phyloP scores from a whole-genome alignment of 2,888 invertebrate species.

The Caenorhabditis virilis region DNA sequence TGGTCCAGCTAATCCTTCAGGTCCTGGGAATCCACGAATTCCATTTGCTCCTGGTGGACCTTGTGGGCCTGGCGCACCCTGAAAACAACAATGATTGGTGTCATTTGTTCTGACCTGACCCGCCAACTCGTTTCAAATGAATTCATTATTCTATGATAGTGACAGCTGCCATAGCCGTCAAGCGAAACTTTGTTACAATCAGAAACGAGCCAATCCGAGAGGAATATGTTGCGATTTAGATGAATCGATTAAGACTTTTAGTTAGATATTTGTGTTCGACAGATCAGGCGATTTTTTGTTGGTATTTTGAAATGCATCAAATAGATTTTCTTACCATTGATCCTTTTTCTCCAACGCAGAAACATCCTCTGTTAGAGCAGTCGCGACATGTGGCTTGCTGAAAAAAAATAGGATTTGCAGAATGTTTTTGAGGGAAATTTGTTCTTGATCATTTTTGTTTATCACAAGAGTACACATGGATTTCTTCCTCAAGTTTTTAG shows the following conservation, averaged over 20 bases:
- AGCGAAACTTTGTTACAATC: too few relatives aligned
- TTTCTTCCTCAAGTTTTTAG: too few relatives aligned
- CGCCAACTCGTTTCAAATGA: neutral
- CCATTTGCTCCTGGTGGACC: constrained; percentile 72
- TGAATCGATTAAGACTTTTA: neutral
- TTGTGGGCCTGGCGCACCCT: constrained; percentile 75
- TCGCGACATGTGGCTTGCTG: constrained; percentile 68
- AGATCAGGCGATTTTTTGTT: constrained; percentile 9
- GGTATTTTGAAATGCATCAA: constrained; percentile 9
- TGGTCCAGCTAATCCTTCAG: constrained; percentile 83
- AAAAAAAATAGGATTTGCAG: too few relatives aligned
- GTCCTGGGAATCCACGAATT: constrained; percentile 81
- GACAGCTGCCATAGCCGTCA: too few relatives aligned
- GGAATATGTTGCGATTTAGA: neutral
- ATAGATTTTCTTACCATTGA: constrained; percentile 58
- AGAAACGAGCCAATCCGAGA: too few relatives aligned
- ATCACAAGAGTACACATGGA: too few relatives aligned
- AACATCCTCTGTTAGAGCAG: constrained; percentile 68
- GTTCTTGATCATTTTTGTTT: too few relatives aligned
- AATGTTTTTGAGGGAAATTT: too few relatives aligned
- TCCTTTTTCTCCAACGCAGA: constrained; percentile 69
- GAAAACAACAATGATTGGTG: constrained; percentile 56
- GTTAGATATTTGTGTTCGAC: neutral
- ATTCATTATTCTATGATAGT: too few relatives aligned
- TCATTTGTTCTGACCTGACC: neutral